phyloP scores from a whole-genome alignment of 2,888 invertebrate species.

The Tipula lateralis region DNA sequence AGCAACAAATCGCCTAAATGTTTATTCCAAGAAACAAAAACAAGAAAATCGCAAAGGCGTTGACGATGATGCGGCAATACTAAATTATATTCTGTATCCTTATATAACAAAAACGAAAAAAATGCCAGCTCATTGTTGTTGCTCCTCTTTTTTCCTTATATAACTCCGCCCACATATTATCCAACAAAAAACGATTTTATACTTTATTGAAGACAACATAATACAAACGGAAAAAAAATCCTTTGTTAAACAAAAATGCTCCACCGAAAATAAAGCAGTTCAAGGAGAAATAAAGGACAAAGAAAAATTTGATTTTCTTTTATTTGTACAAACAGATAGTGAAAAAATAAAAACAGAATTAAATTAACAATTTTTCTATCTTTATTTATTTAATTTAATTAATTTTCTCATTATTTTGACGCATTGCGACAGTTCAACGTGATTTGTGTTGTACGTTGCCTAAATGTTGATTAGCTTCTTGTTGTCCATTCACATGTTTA shows the following conservation, averaged over 20 bases:
- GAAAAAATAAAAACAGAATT: not conserved
- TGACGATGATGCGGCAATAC: not conserved
- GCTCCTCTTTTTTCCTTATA: not conserved
- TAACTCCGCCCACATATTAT: not conserved
- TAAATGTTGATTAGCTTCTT: not conserved
- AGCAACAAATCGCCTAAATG: not conserved
- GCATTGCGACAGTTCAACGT: constrained; percentile 11
- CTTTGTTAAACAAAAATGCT: not conserved
- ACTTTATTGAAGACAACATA: not conserved
- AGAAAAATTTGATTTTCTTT: constrained; percentile 24
- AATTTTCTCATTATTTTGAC: not conserved
- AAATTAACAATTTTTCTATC: not conserved
- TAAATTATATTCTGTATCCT: not conserved
- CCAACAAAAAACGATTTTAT: not conserved
- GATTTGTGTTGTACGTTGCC: not conserved
- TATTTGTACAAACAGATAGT: not conserved
- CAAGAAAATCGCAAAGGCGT: not conserved
- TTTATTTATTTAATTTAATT: not conserved
- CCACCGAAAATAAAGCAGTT: not conserved
- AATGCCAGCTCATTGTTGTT: not conserved
- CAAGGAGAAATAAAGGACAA: constrained; percentile 11
- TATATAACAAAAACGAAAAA: not conserved
- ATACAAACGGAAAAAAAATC: not conserved
- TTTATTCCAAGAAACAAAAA: not conserved
- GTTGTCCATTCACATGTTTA: not conserved